Percentiles rank a stretch among this genome's conserved stretches.
Evolutionary conservation across 2,888 invertebrate species (phyloP).

Genomic region (Xylophagus ater): DNA sequence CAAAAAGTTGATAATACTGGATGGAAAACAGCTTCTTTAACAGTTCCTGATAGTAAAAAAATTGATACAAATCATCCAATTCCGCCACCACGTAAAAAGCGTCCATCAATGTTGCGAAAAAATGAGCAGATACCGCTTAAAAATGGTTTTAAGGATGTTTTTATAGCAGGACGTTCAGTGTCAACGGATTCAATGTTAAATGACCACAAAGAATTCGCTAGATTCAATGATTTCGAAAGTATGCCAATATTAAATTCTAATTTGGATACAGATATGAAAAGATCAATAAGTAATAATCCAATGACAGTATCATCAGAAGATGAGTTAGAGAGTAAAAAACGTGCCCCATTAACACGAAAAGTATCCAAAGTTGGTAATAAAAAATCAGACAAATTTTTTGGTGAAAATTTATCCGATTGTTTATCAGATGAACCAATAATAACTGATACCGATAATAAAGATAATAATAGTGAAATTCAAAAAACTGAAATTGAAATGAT

Average conservation of each 20-base stretch:
- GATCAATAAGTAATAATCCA: too few species aligned
- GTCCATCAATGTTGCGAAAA: constrained; percentile 13
- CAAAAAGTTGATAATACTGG: constrained; percentile 11
- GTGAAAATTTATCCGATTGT: constrained; percentile 20
- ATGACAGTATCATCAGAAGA: neutral
- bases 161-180: constrained; percentile 7
- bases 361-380: constrained; percentile 20
- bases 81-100: constrained; percentile 21
- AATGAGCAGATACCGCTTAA: constrained; percentile 7
- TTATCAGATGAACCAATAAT: constrained; percentile 16
- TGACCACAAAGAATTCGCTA: too few species aligned
- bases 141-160: constrained; percentile 19
- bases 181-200: constrained; percentile 6
- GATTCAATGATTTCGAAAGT: constrained; percentile 9
- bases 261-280: too few species aligned
- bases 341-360: constrained; percentile 12
- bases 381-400: constrained; percentile 22
- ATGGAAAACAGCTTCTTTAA: constrained; percentile 16
- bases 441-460: neutral
- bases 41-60: constrained; percentile 15
- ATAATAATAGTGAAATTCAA: neutral
- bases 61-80: constrained; percentile 13
- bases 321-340: neutral
- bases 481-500: neutral
- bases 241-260: too few species aligned